Evolutionary conservation across 1,140 invertebrate species (phyloP), one percentile per base, ranked within the genome.

Genomic region (Reticulitermes speratus): DNA sequence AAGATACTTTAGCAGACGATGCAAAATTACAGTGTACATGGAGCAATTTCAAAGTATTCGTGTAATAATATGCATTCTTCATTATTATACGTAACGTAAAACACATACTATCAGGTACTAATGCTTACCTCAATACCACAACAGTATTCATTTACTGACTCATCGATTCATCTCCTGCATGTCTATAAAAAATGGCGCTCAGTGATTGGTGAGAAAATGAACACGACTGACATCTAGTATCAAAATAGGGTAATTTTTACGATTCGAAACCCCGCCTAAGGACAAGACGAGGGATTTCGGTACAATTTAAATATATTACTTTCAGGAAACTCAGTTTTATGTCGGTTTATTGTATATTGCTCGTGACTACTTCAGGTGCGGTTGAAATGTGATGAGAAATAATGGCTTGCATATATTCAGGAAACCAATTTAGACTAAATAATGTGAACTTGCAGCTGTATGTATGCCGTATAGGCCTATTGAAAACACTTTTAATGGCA

Each of bases 1-100:
- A 89, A 91, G 89, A 90, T 89, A 87, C 88, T 88, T 89, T 89
- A 91, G 90, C 91, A 92, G 91, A 92, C 91, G 90, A 92, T 91
- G 55, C 55, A 82, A 86, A 86, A 30, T 75, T 86, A 3, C 85
- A 21, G 44, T 84, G 89, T 85, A 86, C 52, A 25, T 83, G 19
- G 44, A 55, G 86, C 2, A 5, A 12, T 45, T 25, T 19, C 25
- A 30, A 30, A 23, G 52, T 84, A 84, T 84, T 84, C 19, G 30
- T 48, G 30, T 84, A 65, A 55, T 0, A 52, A 84, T 16, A 38
- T 30, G 16, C 30, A 84, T 30, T 55, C 30, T 30, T 52, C 30
- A 65, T 19, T 25, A 55, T 84, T 21, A 84, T 12, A 32, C 3
- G 32, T 84, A 84, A 30, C 9, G 55, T 19, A 55, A 45, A 32